Percentiles rank a stretch among this genome's conserved stretches.
Evolutionary conservation across 2,888 invertebrate genomes (phyloP).

Genomic region (Anthrax anthrax): DNA sequence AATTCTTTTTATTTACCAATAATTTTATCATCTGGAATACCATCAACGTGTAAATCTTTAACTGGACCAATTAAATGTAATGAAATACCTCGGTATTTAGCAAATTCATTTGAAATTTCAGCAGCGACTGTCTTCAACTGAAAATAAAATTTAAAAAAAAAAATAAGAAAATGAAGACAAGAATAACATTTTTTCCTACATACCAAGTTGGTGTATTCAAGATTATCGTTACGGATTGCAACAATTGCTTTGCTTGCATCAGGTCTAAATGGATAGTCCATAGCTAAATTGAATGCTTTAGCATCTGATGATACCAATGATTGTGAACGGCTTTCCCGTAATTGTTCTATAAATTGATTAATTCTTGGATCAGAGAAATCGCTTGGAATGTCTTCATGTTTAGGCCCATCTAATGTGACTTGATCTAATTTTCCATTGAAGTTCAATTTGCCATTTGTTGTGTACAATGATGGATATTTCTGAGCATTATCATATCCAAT

Average conservation of each 20-base stretch:
- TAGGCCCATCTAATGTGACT: slow-evolving; percentile 26
- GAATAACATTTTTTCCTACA: slow-evolving; percentile 21
- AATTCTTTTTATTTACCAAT: slow-evolving; percentile 24
- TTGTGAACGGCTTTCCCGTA: slow-evolving; percentile 12
- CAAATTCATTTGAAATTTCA: neutral
- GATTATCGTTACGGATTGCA: slow-evolving; percentile 46
- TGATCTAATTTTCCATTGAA: slow-evolving; percentile 36
- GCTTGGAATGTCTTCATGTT: slow-evolving; percentile 14
- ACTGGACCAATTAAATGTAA: slow-evolving; percentile 48
- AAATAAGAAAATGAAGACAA: neutral
- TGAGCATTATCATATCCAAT: slow-evolving; percentile 43
- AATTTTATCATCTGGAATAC: slow-evolving; percentile 26
- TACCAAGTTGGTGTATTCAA: slow-evolving; percentile 44
- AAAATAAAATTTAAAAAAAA: slow-evolving; percentile 11
- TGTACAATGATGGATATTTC: slow-evolving; percentile 43
- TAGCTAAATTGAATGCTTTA: slow-evolving; percentile 47
- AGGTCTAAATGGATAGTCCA: slow-evolving; percentile 58
- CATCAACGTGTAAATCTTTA: slow-evolving; percentile 38
- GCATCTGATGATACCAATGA: slow-evolving; percentile 35
- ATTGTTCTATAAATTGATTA: slow-evolving; percentile 20
- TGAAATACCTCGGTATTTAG: slow-evolving; percentile 40
- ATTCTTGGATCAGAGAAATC: slow-evolving; percentile 13
- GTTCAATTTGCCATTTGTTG: slow-evolving; percentile 38
- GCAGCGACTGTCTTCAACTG: neutral
- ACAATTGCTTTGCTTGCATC: slow-evolving; percentile 61